Evolutionary conservation across 2,797 vertebrate species (phyloP).

Genomic region (Lerista edwardsae): DNA sequence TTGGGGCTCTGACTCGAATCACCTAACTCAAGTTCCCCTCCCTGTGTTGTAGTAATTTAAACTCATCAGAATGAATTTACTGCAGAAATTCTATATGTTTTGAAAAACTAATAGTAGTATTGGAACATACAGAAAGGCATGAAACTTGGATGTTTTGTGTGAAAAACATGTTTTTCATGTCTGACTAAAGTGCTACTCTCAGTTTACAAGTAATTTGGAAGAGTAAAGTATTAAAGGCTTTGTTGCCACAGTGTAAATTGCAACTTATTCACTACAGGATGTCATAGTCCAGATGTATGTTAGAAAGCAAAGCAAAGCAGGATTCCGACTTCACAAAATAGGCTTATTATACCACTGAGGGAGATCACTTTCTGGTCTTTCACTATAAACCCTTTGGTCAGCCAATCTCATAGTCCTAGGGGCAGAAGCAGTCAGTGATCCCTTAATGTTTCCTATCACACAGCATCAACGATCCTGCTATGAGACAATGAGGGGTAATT

Average conservation of each 20-base stretch:
- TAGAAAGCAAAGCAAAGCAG: background rate
- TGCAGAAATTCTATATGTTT: background rate
- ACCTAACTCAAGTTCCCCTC: too few relatives aligned
- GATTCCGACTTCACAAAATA: background rate
- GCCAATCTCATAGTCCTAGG: background rate
- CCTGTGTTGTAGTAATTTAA: too few relatives aligned
- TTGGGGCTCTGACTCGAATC: too few relatives aligned
- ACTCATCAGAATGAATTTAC: too few relatives aligned
- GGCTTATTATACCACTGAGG: background rate
- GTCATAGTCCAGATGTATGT: background rate
- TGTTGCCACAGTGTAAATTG: background rate
- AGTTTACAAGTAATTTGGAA: background rate
- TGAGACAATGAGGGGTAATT: background rate
- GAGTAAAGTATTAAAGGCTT: background rate
- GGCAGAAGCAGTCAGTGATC: background rate
- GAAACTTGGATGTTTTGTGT: too few relatives aligned
- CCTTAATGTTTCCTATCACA: background rate
- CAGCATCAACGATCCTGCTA: background rate
- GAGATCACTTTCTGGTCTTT: background rate
- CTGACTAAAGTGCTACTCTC: background rate
- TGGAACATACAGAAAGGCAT: background rate
- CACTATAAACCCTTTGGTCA: background rate
- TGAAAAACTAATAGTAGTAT: too few relatives aligned
- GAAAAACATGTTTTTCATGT: background rate
- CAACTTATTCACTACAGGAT: background rate